phyloP scores from a whole-genome alignment of 2,888 invertebrate species.

The Diachrysia chrysitis region DNA sequence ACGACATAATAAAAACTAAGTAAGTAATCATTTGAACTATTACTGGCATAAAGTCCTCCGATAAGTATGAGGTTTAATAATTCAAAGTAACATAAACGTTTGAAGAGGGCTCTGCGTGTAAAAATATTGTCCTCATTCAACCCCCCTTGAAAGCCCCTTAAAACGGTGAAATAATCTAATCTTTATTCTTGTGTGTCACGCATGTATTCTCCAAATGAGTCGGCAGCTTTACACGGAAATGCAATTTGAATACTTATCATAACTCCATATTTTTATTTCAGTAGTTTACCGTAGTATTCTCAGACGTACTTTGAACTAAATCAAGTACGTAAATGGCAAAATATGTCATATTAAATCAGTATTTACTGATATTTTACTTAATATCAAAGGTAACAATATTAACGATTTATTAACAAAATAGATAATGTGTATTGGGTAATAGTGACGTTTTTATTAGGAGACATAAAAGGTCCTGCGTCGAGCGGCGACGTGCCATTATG shows the following conservation, averaged over 20 bases:
- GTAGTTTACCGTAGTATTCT: neutral
- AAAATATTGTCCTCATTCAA: conserved; percentile 1
- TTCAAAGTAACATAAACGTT: conserved; percentile 1
- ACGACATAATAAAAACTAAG: neutral
- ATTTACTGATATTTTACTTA: neutral
- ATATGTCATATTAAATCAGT: neutral
- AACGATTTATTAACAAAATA: conserved; percentile 56
- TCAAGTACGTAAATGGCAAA: neutral
- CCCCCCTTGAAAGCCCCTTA: neutral
- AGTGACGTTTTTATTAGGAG: conserved; percentile 79
- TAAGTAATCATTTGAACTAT: neutral
- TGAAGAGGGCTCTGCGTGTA: conserved; percentile 2
- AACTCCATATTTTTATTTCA: neutral
- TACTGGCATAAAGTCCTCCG: neutral
- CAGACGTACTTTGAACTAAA: neutral
- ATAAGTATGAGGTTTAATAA: conserved; percentile 4
- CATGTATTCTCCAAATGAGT: conserved; percentile 1
- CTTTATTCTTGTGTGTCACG: conserved; percentile 6
- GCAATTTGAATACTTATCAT: conserved; percentile 4
- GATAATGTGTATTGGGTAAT: conserved; percentile 68
- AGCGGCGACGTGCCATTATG: conserved; percentile 77
- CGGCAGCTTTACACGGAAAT: conserved; percentile 2
- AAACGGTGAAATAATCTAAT: neutral
- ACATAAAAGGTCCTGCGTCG: conserved; percentile 73
- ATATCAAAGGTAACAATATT: conserved; percentile 14